Conservation (phyloP, 2,113 vertebrate genomes). For the Spermophilus dauricus region DNA sequence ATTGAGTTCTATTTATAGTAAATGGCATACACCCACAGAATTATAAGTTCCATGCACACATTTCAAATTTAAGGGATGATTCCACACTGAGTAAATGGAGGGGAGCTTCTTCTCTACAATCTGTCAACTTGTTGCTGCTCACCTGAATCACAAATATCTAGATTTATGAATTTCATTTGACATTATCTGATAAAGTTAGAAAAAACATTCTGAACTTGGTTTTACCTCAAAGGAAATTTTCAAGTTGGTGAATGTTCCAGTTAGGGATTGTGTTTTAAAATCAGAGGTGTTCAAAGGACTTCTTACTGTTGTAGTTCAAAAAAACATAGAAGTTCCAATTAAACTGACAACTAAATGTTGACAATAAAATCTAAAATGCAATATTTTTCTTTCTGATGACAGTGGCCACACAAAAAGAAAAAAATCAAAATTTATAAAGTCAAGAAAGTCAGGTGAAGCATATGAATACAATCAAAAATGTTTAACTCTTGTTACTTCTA, state of each 20-base stretch:
- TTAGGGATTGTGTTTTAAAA: slow-evolving; percentile 28
- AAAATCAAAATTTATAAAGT: background rate
- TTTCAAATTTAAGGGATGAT: background rate
- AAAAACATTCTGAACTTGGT: slow-evolving; percentile 87
- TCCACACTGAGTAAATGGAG: background rate
- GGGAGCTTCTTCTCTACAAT: slow-evolving; percentile 80
- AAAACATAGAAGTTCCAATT: slow-evolving; percentile 6
- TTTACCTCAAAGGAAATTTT: slow-evolving; percentile 84
- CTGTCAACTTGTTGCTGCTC: slow-evolving; percentile 90
- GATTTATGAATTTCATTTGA: slow-evolving; percentile 88
- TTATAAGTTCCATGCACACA: background rate
- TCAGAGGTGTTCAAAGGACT: background rate
- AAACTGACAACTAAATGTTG: slow-evolving; percentile 26
- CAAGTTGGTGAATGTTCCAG: background rate
- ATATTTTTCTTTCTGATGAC: background rate
- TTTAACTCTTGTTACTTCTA: background rate
- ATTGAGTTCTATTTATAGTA: background rate
- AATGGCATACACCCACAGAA: background rate
- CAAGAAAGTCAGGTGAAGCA: background rate
- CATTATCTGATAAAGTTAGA: slow-evolving; percentile 89
- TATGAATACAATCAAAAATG: background rate
- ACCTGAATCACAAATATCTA: slow-evolving; percentile 85
- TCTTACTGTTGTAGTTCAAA: slow-evolving; percentile 12
- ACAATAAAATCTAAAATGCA: background rate
- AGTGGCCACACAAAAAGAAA: background rate